These are phyloP conservation scores for Lindbergichthys nudifrons DNA, from an alignment of 2,797 vertebrate species.

Conservation along the genomic window DNA sequence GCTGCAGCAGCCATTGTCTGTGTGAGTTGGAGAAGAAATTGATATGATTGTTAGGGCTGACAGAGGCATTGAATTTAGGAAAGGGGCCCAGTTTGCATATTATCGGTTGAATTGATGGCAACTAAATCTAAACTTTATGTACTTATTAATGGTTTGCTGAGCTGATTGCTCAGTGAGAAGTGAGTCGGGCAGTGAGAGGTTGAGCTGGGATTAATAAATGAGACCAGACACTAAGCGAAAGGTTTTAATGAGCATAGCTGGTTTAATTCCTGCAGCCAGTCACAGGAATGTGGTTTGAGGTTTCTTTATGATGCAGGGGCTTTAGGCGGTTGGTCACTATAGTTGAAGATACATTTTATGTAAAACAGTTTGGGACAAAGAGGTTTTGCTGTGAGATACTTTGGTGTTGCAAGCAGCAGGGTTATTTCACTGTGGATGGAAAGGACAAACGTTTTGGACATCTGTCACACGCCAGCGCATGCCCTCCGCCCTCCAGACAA, in stretches of 20 bases:
- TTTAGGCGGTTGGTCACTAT: background rate
- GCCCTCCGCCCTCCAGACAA: constrained; percentile 54
- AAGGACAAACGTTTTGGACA: constrained; percentile 58
- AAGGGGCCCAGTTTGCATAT: background rate
- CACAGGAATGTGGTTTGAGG: background rate
- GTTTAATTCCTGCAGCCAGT: background rate
- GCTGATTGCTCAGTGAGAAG: background rate
- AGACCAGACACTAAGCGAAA: background rate
- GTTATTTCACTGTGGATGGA: constrained; percentile 36
- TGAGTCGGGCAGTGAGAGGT: background rate
- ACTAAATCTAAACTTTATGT: background rate
- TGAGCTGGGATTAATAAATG: background rate
- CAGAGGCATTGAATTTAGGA: background rate
- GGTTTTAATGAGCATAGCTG: background rate
- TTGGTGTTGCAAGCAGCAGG: constrained; percentile 37
- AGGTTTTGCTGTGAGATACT: constrained; percentile 36
- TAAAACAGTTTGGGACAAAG: background rate
- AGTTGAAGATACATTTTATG: background rate
- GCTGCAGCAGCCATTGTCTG: background rate
- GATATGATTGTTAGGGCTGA: background rate
- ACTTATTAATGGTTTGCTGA: background rate
- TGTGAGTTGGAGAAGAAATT: background rate
- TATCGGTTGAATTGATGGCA: background rate
- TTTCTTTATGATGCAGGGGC: constrained; percentile 7
- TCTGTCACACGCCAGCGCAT: constrained; percentile 66